phyloP scores from a whole-genome alignment of 2,797 vertebrate species.

The Cuniculus paca region DNA sequence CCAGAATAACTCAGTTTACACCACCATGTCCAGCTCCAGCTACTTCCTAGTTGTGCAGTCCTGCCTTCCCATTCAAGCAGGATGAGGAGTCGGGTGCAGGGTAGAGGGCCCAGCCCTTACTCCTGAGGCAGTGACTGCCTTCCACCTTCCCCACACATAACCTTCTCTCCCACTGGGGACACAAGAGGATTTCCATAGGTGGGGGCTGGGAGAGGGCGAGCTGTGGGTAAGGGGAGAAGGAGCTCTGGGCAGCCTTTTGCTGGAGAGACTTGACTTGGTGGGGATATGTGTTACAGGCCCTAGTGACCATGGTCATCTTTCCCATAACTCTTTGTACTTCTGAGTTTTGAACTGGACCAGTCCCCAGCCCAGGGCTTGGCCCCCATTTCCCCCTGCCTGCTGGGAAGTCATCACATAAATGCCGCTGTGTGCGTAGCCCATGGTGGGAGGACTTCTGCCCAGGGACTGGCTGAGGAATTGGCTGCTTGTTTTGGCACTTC shows the following conservation, averaged over 20 bases:
- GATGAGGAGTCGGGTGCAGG: neutral
- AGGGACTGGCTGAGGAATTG: neutral
- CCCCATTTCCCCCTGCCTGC: neutral
- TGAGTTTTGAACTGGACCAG: neutral
- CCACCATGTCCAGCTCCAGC: neutral
- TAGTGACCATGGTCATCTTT: neutral
- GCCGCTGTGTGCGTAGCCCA: conserved; percentile 37
- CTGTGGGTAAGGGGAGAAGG: neutral
- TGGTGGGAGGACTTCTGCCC: conserved; percentile 6
- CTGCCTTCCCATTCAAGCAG: neutral
- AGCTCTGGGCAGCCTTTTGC: neutral
- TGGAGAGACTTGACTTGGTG: neutral
- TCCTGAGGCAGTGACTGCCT: neutral
- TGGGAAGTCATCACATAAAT: conserved; percentile 46
- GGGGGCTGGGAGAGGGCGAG: neutral
- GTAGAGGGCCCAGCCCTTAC: neutral
- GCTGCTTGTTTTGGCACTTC: conserved; percentile 63
- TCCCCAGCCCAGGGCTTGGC: neutral
- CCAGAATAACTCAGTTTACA: neutral
- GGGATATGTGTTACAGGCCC: neutral
- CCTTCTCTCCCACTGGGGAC: neutral
- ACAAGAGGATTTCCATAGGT: neutral
- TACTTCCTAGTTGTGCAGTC: too few species aligned
- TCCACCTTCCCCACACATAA: neutral
- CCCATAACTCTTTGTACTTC: neutral